These are phyloP conservation scores for Hormiphora californensis DNA, from an alignment of 37 sponge, comb jelly and placozoan species.

Conservation along the genomic window DNA sequence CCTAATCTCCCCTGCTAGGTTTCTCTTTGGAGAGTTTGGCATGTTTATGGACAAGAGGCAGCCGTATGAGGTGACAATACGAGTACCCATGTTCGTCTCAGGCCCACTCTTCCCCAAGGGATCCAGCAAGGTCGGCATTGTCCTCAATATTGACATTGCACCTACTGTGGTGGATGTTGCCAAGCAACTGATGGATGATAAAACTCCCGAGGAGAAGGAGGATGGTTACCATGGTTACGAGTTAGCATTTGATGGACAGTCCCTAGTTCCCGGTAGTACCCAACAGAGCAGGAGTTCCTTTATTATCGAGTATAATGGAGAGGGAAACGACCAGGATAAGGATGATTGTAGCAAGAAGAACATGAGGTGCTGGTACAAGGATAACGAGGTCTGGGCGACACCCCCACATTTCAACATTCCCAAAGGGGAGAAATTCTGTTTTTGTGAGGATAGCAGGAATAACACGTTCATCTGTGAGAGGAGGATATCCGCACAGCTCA, in stretches of 20 bases:
- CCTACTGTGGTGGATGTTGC: slow-evolving; percentile 36
- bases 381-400: slow-evolving; percentile 28
- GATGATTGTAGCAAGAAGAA: background rate
- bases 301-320: slow-evolving; percentile 25
- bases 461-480: slow-evolving; percentile 49
- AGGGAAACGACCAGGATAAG: background rate
- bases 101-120: slow-evolving; percentile 28
- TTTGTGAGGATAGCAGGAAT: slow-evolving; percentile 20
- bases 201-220: background rate
- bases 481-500: background rate
- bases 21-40: slow-evolving; percentile 39
- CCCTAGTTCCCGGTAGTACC: background rate
- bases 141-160: slow-evolving; percentile 24
- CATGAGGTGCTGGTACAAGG: slow-evolving; percentile 45
- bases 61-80: slow-evolving; percentile 35
- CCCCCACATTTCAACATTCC: slow-evolving; percentile 13
- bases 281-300: background rate
- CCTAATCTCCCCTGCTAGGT: slow-evolving; percentile 29
- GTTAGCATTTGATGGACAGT: slow-evolving; percentile 12
- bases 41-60: slow-evolving; percentile 54
- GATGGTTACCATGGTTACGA: background rate
- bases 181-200: background rate
- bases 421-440: slow-evolving; percentile 43
- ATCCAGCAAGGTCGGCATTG: background rate
- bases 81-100: slow-evolving; percentile 33